Base-by-base conservation (phyloP, 1,140 invertebrate species). In the Drosophila orena region DNA sequence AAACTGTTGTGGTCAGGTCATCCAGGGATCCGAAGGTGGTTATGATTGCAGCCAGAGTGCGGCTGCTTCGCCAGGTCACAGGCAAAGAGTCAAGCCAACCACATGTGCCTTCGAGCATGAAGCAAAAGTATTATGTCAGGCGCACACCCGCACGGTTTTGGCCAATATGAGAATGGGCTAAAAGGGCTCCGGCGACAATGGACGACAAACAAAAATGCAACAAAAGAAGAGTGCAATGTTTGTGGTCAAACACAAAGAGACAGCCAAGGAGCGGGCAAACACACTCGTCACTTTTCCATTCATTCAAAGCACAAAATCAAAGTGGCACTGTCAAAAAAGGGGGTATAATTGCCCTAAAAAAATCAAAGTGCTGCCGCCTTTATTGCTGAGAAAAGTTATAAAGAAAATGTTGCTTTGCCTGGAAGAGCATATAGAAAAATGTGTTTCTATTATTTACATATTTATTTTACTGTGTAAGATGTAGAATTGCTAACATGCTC, bases 151-250 rank as follows among this genome's bases (percentile, higher is more conserved):
- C 71, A 58, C 42, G 61, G 72, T 53, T 22, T 42, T 49, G 14
- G 34, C 46, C 17, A 14, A 24, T 12, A 53, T 12, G 49, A 20
- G 50, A 2, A 6, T 17, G 11, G 30, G 30, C 5, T 47, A 17
- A 42, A 34, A 49, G 42, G 62, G 46, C 46, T 4, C 11, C 10
- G 30, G 34, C 53, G 52, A 70, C 68, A 30, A 66, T 22, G 7
- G 46, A 24, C 60, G 61, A 65, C 79, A 66, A 55, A 60, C 64
- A 78, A 81, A 81, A 78, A 81, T 81, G 81, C 81, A 85, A 77
- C 69, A 84, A 84, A 81, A 84, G 68, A 72, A 80, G 77, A 74
- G 81, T 85, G 77, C 81, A 85, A 74, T 85, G 65, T 80, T 85
- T 85, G 81, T 64, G 81, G 81, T 85, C 77, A 85, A 85, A 77